Conservation (phyloP, 2,888 invertebrate species). For the Ormia ochracea region DNA sequence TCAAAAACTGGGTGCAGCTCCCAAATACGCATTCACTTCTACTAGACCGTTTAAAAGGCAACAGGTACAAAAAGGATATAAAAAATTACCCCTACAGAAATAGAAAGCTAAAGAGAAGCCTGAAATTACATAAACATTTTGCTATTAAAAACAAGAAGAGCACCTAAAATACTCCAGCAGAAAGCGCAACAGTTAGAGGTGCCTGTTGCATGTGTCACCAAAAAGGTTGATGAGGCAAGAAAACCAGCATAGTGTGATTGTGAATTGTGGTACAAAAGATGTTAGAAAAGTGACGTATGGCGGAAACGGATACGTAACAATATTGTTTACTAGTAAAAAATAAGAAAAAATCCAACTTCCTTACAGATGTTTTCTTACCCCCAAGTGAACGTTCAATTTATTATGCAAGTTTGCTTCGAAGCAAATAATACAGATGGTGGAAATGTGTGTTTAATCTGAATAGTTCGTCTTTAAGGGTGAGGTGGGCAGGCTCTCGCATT, state of each 20-base stretch:
- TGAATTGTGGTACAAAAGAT: background rate
- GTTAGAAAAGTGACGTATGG: slow-evolving; percentile 28
- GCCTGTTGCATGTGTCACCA: slow-evolving; percentile 71
- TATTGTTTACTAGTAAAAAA: slow-evolving; percentile 11
- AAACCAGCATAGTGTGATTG: background rate
- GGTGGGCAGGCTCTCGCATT: background rate
- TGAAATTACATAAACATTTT: background rate
- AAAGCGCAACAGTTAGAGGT: slow-evolving; percentile 65
- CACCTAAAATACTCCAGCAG: slow-evolving; percentile 34
- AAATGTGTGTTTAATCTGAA: background rate
- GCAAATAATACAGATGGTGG: background rate
- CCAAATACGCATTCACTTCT: background rate
- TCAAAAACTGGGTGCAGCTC: slow-evolving; percentile 64
- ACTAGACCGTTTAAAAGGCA: slow-evolving; percentile 57
- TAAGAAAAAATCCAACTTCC: background rate
- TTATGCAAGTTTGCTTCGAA: background rate
- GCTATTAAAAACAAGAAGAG: background rate
- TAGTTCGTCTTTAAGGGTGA: background rate
- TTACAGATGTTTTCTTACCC: background rate
- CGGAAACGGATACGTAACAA: slow-evolving; percentile 62
- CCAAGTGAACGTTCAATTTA: background rate
- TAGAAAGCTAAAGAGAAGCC: background rate
- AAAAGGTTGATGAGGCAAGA: background rate
- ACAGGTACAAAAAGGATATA: slow-evolving; percentile 42
- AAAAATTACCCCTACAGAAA: slow-evolving; percentile 32